Evolutionary conservation across 2,888 invertebrate species (phyloP).

Genomic region (Strigamia crassipes): DNA sequence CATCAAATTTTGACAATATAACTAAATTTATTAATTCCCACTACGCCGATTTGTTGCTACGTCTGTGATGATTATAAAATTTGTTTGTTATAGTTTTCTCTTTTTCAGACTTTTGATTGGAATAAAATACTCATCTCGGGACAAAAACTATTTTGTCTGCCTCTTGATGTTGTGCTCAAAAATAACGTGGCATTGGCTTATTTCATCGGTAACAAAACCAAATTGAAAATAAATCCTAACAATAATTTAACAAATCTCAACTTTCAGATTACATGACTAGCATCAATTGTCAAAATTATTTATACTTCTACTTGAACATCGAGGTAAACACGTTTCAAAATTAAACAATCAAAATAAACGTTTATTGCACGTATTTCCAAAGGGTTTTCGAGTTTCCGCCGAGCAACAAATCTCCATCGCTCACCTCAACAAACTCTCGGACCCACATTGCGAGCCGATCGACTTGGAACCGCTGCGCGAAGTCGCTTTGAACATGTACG

Average conservation of each 20-base stretch:
- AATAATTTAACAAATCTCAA: neutral
- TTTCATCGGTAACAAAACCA: slow-evolving; percentile 65
- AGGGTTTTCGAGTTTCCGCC: slow-evolving; percentile 57
- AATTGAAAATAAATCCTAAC: neutral
- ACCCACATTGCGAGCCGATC: slow-evolving; percentile 51
- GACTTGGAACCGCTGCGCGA: slow-evolving; percentile 62
- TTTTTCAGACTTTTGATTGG: slow-evolving; percentile 53
- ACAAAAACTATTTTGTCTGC: slow-evolving; percentile 64
- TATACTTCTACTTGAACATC: slow-evolving; percentile 78
- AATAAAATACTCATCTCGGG: slow-evolving; percentile 53
- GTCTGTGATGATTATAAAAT: too few relatives aligned
- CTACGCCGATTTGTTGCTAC: too few relatives aligned
- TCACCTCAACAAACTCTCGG: slow-evolving; percentile 47
- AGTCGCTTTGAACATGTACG: slow-evolving; percentile 74
- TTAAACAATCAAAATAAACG: neutral
- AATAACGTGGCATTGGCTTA: slow-evolving; percentile 77
- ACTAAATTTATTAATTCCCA: too few relatives aligned
- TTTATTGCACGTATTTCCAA: too few relatives aligned
- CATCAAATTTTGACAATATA: too few relatives aligned
- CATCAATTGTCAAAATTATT: slow-evolving; percentile 71
- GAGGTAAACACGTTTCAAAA: slow-evolving; percentile 62
- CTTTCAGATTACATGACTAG: slow-evolving; percentile 69
- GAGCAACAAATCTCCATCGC: slow-evolving; percentile 64
- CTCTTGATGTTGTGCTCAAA: slow-evolving; percentile 73
- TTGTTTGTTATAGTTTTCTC: slow-evolving; percentile 16